Evolutionary conservation across 2,888 invertebrate species (phyloP).

Genomic region (Lordiphosa fenestrarum): DNA sequence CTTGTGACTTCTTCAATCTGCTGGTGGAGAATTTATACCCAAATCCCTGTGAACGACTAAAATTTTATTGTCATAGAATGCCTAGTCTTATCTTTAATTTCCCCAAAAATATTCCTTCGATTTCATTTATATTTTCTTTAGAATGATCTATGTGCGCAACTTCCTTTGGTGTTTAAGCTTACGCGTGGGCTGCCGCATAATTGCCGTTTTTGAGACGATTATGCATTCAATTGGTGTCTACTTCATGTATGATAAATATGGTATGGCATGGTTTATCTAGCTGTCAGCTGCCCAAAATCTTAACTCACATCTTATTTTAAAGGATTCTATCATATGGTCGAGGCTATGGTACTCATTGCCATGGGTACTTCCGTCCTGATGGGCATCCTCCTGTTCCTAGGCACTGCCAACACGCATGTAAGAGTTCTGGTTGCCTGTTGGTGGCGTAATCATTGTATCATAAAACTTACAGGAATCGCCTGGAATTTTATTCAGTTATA

Average conservation of each 20-base stretch:
- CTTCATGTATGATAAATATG: neutral
- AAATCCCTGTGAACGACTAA: no score
- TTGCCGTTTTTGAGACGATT: neutral
- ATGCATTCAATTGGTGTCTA: neutral
- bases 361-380: no score
- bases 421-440: neutral
- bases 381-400: neutral
- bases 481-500: constrained; percentile 4
- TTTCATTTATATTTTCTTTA: neutral
- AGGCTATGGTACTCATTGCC: no score
- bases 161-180: neutral
- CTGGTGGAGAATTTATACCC: no score
- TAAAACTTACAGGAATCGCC: neutral
- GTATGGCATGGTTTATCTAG: neutral
- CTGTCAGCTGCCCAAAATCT: neutral
- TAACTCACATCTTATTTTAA: neutral
- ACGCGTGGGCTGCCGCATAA: constrained; percentile 1
- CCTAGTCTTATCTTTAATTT: neutral
- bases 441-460: neutral
- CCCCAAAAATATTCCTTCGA: neutral
- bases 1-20: no score
- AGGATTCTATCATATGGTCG: neutral
- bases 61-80: neutral
- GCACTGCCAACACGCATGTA: constrained; percentile 1
- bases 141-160: constrained; percentile 3